Base-by-base conservation (phyloP, 1,140 invertebrate genomes). In the Drosophila cardini region DNA sequence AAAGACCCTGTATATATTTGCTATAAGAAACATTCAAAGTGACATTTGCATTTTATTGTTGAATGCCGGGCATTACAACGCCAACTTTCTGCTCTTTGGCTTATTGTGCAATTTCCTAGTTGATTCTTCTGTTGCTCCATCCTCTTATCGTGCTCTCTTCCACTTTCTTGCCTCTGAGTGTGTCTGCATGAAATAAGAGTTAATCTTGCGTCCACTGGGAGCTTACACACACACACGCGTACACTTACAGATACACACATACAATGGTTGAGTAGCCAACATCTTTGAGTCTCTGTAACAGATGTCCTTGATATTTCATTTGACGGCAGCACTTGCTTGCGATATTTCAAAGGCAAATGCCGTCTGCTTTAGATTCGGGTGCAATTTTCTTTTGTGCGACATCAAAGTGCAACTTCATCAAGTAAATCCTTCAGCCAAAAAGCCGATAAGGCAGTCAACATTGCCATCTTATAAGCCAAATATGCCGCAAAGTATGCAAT, bases 251-350 rank as follows among this genome's bases (percentile, higher is more conserved):
- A 38, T 10, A 55, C n/a, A 42, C 38, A 45, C 15, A 69, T 10
- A 13, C 26, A 38, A 26, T 62, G 62, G 62, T 57, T 68, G 40
- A 60, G 21, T 70, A 34, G 62, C 56, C 60, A 65, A 56, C 60
- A 64, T 71, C 68, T 69, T 65, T 67, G 38, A 46, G 48, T 64
- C 55, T 36, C 34, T 53, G 78, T 78, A 80, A 80, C 78, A 80
- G 78, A 78, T 80, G 78, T 80, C 75, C 76, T 80, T 80, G 78
- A 80, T 80, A 75, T 78, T 80, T 80, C 78, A 78, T 80, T 78
- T 78, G 62, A 57, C 58, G 61, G 32, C 36, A 43, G 38, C 48
- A 18, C 21, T 52, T 67, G 69, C 69, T 61, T 15, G 69, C 69
- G 62, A 70, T 74, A 70, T 77, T 70, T 75, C 65, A 76, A 76